Evolutionary conservation across 2,113 vertebrate genomes (phyloP), one percentile per base, ranked within the genome.

Genomic region (Hippocampus guttulatus): DNA sequence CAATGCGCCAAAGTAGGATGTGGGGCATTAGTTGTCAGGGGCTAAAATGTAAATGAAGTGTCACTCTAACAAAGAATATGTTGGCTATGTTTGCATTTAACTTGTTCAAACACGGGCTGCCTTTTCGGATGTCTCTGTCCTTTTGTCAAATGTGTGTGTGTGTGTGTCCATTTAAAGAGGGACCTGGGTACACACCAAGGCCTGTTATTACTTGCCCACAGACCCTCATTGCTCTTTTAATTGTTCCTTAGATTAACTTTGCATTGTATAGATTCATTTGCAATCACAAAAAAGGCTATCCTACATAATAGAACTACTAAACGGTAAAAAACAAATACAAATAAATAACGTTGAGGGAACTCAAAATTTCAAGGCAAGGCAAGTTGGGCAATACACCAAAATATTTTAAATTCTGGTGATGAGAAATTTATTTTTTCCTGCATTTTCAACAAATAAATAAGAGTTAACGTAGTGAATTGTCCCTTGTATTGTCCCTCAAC

Each of bases 211-310:
- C 21, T 63, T 61, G 54, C 67, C 67, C 11, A 72, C 45, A 18
- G 47, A 12, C 16, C 20, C 47, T 51, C 25, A 38, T n/a, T 15
- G 76, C 30, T 84, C 77, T 49, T 62, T 73, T 79, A 81, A 87
- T 87, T 84, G 79, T 81, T 86, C 68, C 75, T 71, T 76, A 79
- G 65, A 64, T 70, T 40, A 45, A 76, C 75, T 45, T 82, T 85
- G 67, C 86, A 81, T 83, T 90, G 87, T 87, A 79, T n/a, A 14
- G 92, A 88, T 91, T 92, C 90, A 92, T 93, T 92, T 89, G 82
- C 88, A 89, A 91, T 92, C 81, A 81, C 71, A 21, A 62, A 11
- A n/a, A 27, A 30, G 58, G 58, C 14, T 11, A 10, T 38, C 8
- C 21, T 2, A 40, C 8, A n/a, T 21, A 62, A 8, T 38, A 1